Base-by-base conservation (phyloP, 2,888 invertebrate genomes). In the Fissipunctia ypsillon region DNA sequence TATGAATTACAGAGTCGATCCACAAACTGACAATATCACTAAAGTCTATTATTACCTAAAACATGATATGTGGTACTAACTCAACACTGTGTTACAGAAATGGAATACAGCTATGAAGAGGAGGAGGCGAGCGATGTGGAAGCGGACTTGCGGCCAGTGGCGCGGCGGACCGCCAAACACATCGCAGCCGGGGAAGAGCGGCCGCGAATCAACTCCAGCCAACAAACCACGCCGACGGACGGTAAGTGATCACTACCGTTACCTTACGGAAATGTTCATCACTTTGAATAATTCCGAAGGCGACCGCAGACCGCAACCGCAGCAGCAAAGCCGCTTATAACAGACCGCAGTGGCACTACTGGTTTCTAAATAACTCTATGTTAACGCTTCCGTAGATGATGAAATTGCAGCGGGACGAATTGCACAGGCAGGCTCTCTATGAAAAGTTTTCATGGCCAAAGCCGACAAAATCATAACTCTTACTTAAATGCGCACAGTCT, bases 181-280 rank as follows among this genome's bases (percentile, higher is more conserved):
- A 97, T 97, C 77, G 97, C 97, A 4, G 97, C 97, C 25, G 97
- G 97, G 0, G 97, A 97, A 88, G 97, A 97, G 88, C 92, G 97
- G 28, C 97, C 97, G 5, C 95, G 97, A 78, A 97, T 91, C 78
- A 96, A 96, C 82, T 95, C 96, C 61, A 96, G 96, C 78, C 96
- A 96, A 82, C 96, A 96, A 84, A 96, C 96, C 25, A 96, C 96
- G 5, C 96, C 96, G 0, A 96, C 93, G 19, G 96, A 96, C 54
- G 96, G 96, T 96, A 81, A 92, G 93, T 90, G 14, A 60, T 25
- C n/a, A 25, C 9, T 31, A 2, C 2, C 31, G 25, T 45, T 31
- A 2, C 2, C 31, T 31, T 45, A 31, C 12, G 16, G 9, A 41
- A 31, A 50, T 19, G 19, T 14, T 28, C 4, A 52, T 35, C 31